Conservation (phyloP, 2,113 vertebrate genomes). For the Neodon shergylaensis region DNA sequence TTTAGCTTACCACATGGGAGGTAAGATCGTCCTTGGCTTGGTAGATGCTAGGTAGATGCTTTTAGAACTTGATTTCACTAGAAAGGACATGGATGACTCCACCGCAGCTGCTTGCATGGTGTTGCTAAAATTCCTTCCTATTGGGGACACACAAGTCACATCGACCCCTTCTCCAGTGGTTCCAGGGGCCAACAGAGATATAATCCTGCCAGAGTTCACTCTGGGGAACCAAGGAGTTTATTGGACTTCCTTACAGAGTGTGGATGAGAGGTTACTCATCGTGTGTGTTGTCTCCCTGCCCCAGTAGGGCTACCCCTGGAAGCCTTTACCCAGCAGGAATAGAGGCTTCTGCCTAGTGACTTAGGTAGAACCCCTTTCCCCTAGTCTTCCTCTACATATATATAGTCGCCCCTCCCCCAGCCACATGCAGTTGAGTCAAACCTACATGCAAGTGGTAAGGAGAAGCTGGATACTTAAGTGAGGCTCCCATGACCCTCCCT, state of each 20-base stretch:
- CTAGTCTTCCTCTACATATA: not conserved
- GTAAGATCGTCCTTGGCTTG: not conserved
- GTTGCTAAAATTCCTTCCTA: not conserved
- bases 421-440: not conserved
- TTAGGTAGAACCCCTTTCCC: not conserved
- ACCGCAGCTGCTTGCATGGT: not conserved
- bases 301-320: not conserved
- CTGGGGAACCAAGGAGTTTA: not conserved
- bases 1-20: not conserved
- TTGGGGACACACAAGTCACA: not conserved
- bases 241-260: not conserved
- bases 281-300: not conserved
- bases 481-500: not conserved
- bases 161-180: not conserved
- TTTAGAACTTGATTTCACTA: constrained; percentile 38
- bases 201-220: not conserved
- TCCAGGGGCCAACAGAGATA: not conserved
- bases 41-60: not conserved
- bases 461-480: not conserved
- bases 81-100: not conserved
- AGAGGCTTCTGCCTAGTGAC: not conserved
- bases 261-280: not conserved
- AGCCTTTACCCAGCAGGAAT: not conserved
- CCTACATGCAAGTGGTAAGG: not conserved
- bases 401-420: not conserved